Evolutionary conservation across 1,140 invertebrate species (phyloP), one percentile per base, ranked within the genome.

Genomic region (Whitmania pigra): DNA sequence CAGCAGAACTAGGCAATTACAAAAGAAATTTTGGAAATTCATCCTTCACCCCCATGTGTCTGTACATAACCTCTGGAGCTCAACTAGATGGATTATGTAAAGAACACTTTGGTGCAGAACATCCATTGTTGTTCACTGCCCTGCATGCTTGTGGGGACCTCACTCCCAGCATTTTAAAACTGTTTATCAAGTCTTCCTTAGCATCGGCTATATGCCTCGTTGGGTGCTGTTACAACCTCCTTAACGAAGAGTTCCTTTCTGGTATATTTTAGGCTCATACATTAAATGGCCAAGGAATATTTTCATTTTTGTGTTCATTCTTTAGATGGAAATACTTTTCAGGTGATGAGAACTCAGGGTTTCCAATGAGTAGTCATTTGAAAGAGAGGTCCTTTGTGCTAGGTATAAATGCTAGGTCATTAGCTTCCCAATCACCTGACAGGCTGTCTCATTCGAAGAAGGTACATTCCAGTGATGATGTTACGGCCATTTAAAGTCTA

Each of bases 361-460:
- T 90, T 80, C 89, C 89, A 15, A 81, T 91, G 79, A 89, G 88
- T 74, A 71, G 82, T 13, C 85, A 84, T 81, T 80, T 90, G 31
- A 85, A 77, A 78, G 77, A 85, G 73, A 79, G 81, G 74, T 72
- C 79, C 66, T 85, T 86, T 75, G 76, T 76, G 18, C 80, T 91
- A n/a, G 88, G 89, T 0, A 85, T 89, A 73, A 91, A 90, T 80
- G 88, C 89, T 7, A 85, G 90, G 74, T 93, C 92, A 89, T 80
- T 93, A 54, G 89, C 90, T 9, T 87, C 89, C 13, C 90, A 93
- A 78, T 88, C 89, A 0, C 79, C 89, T 7, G 86, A 89, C 69
- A 83, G 90, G 74, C 86, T 88, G 27, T 79, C 84, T n/a, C 74
- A 81, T 55, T 79, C 83, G 57, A 83, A 83, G 73, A 82, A 87